Evolutionary conservation across 2,113 vertebrate genomes (phyloP).

Genomic region (Poeciliopsis occidentalis): DNA sequence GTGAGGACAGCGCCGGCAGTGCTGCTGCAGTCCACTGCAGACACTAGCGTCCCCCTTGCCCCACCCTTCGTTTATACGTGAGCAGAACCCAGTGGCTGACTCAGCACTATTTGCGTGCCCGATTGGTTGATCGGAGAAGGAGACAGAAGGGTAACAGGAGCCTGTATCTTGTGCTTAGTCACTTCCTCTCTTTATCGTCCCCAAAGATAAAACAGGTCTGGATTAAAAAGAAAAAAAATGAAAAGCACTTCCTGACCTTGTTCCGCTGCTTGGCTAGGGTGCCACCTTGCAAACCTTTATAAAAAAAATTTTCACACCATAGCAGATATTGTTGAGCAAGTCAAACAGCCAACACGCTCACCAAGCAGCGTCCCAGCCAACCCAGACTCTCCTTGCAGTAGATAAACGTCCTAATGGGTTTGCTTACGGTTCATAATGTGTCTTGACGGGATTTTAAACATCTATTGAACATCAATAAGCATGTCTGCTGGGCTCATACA

Average conservation of each 20-base stretch:
- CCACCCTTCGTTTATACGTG: slow-evolving; percentile 86
- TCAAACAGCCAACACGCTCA: not conserved
- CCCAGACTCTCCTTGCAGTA: not conserved
- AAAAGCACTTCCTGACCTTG: slow-evolving; percentile 62
- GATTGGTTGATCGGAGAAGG: slow-evolving; percentile 82
- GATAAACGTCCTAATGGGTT: slow-evolving; percentile 6
- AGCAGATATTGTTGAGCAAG: slow-evolving; percentile 14
- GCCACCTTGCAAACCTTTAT: not conserved
- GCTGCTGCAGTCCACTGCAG: slow-evolving; percentile 86
- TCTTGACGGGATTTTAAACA: slow-evolving; percentile 35
- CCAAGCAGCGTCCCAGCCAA: slow-evolving; percentile 37
- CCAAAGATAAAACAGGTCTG: slow-evolving; percentile 59
- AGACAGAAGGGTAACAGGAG: slow-evolving; percentile 59
- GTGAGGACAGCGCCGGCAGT: slow-evolving; percentile 61
- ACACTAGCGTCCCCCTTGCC: slow-evolving; percentile 53
- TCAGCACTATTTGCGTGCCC: slow-evolving; percentile 85
- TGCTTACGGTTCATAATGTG: slow-evolving; percentile 2
- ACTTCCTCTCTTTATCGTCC: slow-evolving; percentile 36
- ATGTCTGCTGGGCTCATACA: slow-evolving; percentile 23
- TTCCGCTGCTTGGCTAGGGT: slow-evolving; percentile 31
- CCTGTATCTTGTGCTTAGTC: slow-evolving; percentile 47
- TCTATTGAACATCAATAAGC: slow-evolving; percentile 24
- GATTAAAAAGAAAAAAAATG: slow-evolving; percentile 10
- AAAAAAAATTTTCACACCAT: not conserved
- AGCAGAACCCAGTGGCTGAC: slow-evolving; percentile 83